Percentiles rank a stretch among this genome's conserved stretches.
Conservation (phyloP, 2,888 invertebrate species). For the Temnothorax ravouxi region DNA sequence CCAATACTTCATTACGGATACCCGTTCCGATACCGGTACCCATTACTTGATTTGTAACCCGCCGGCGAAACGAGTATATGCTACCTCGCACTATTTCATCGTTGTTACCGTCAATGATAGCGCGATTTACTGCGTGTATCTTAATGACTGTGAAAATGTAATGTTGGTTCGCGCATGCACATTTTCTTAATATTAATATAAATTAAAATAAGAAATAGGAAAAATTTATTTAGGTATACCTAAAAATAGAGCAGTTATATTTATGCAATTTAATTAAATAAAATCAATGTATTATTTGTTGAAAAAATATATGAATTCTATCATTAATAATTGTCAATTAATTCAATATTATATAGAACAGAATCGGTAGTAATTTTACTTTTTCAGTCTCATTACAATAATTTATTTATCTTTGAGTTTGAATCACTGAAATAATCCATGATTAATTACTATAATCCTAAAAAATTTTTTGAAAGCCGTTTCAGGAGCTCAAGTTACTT, state of each 20-base stretch:
- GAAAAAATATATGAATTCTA: not conserved
- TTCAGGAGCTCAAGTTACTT: not conserved
- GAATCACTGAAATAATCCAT: not conserved
- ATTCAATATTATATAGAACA: not conserved
- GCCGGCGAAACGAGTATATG: not conserved
- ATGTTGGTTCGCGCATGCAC: not conserved
- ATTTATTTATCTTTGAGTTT: not conserved
- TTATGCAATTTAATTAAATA: not conserved
- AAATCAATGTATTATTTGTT: not conserved
- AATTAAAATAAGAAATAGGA: not conserved
- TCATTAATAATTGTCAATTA: not conserved
- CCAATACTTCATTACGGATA: conserved; percentile 52
- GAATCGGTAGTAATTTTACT: not conserved
- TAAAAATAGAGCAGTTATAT: not conserved
- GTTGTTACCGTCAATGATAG: not conserved
- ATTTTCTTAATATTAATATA: not conserved
- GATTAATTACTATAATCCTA: conserved; percentile 2
- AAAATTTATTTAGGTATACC: not conserved
- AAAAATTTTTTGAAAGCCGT: conserved; percentile 1
- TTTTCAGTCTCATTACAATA: not conserved
- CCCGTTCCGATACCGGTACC: conserved; percentile 30
- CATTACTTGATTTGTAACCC: conserved; percentile 58
- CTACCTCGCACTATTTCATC: conserved; percentile 4
- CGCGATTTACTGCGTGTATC: not conserved
- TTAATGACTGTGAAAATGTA: not conserved